These are phyloP conservation scores for Clitarchus hookeri DNA, from an alignment of 2,888 invertebrate genomes.

Conservation along the genomic window DNA sequence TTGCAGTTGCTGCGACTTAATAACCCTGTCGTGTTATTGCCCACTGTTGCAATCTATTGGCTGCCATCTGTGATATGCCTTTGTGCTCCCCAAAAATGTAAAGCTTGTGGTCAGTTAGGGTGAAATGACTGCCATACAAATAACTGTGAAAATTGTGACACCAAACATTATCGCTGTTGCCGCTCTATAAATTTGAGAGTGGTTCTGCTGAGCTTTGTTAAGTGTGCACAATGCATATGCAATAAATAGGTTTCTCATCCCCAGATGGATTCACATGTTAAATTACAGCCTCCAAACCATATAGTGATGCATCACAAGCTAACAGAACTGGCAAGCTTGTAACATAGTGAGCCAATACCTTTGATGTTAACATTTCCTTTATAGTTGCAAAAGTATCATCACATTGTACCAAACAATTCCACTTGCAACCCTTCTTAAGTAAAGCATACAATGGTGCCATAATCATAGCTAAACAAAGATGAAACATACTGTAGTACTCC, in stretches of 20 bases:
- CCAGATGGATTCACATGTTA: slow-evolving; percentile 42
- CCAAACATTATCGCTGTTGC: slow-evolving; percentile 46
- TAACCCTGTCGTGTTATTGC: slow-evolving; percentile 49
- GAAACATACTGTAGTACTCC: neutral
- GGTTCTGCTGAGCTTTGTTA: slow-evolving; percentile 43
- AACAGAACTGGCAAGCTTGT: slow-evolving; percentile 39
- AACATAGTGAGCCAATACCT: neutral
- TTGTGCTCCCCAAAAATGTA: slow-evolving; percentile 50
- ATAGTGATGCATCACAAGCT: slow-evolving; percentile 50
- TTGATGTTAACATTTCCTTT: neutral
- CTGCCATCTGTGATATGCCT: slow-evolving; percentile 47
- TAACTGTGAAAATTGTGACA: slow-evolving; percentile 45
- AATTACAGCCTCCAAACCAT: slow-evolving; percentile 46
- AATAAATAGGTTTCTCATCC: slow-evolving; percentile 42
- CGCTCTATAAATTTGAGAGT: slow-evolving; percentile 46
- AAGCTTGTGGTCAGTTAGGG: slow-evolving; percentile 52
- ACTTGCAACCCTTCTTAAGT: too few relatives aligned
- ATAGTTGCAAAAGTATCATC: too few relatives aligned
- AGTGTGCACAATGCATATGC: slow-evolving; percentile 45
- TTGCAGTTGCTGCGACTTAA: slow-evolving; percentile 40
- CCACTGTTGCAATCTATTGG: slow-evolving; percentile 49
- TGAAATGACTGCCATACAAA: slow-evolving; percentile 44
- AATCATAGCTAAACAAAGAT: neutral
- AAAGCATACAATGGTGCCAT: too few relatives aligned
- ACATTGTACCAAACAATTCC: too few relatives aligned